Base-by-base conservation (phyloP, 2,888 invertebrate species). In the Aphodius granarius region DNA sequence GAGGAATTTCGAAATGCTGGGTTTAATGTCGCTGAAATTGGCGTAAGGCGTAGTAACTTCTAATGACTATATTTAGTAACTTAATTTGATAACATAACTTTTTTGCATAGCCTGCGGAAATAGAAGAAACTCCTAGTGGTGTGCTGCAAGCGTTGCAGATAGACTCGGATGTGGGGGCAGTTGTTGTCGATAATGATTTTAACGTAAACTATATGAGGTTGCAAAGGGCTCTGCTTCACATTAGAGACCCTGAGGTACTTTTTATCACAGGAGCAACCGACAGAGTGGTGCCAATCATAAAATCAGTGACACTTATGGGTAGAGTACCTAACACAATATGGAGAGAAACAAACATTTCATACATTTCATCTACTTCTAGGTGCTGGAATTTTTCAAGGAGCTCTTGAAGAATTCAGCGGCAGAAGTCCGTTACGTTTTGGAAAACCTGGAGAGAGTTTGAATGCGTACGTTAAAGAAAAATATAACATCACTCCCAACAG, bases 401-500 rank as follows among this genome's bases (percentile, higher is more conserved):
- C 90, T 22, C 84, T 90, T 2, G 84, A 84, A 1, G 83, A 86
- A 0, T 85, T 88, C 66, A 81, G 85, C 3, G 87, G 88, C 16
- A 85, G 89, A 9, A 70, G 81, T 0, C 89, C 91, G 0, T 82
- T 88, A 1, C 76, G 81, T 15, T 83, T 90, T 66, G 90, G 89
- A 0, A 91, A 91, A 80, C 91, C 91, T 0, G 88, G 88, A 0
- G 84, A 85, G 78, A 63, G 81, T 21, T 88, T 89, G 9, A 88
- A 88, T 15, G 85, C 88, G 75, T 87, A 88, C 1, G 88, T 91
- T 0, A 88, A 89, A 83, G 89, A 90, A 74, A 86, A 89, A 63
- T 91, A 92, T 72, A 89, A 90, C 0, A 88, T 94, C 17, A 84
- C 85, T 79, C 90, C 94, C 0, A 87, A 88, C 20, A 88, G 92